phyloP scores from a whole-genome alignment of 2,113 vertebrate species.

The Oreochromis niloticus region DNA sequence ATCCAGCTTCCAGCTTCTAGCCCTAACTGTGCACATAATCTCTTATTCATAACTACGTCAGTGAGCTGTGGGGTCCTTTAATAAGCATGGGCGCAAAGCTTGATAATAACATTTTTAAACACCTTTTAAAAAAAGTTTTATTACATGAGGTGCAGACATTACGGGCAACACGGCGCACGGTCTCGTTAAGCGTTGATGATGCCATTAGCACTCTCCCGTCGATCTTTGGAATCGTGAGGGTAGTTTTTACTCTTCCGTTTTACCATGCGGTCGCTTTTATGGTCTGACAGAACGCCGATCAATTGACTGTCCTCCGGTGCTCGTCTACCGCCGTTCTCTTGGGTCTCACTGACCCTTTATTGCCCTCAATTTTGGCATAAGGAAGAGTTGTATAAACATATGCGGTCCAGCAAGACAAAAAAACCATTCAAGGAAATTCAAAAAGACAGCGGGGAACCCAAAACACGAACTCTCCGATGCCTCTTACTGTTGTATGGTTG shows the following conservation, averaged over 20 bases:
- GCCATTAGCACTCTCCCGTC: constrained; percentile 23
- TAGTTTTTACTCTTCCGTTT: constrained; percentile 5
- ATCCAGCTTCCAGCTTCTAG: constrained; percentile 17
- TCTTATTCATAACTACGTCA: neutral
- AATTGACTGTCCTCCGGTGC: constrained; percentile 44
- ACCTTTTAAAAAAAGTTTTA: constrained; percentile 40
- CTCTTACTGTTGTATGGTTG: neutral
- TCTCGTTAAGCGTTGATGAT: constrained; percentile 30
- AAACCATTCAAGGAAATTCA: constrained; percentile 21
- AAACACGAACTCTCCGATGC: constrained; percentile 22
- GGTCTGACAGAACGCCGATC: constrained; percentile 43
- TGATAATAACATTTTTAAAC: constrained; percentile 20
- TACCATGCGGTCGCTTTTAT: constrained; percentile 46
- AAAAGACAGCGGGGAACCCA: constrained; percentile 8
- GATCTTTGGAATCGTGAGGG: constrained; percentile 6
- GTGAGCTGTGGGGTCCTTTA: neutral
- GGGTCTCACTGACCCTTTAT: constrained; percentile 49
- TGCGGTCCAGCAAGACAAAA: neutral
- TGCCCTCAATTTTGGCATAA: constrained; percentile 28
- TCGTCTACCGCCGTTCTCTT: constrained; percentile 19
- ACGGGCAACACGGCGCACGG: neutral
- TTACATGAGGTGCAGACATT: constrained; percentile 10
- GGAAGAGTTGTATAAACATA: constrained; percentile 40
- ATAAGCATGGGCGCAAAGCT: neutral
- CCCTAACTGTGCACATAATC: neutral